Conservation (phyloP, 2,888 invertebrate genomes). For the Lordiphosa fenestrarum region DNA sequence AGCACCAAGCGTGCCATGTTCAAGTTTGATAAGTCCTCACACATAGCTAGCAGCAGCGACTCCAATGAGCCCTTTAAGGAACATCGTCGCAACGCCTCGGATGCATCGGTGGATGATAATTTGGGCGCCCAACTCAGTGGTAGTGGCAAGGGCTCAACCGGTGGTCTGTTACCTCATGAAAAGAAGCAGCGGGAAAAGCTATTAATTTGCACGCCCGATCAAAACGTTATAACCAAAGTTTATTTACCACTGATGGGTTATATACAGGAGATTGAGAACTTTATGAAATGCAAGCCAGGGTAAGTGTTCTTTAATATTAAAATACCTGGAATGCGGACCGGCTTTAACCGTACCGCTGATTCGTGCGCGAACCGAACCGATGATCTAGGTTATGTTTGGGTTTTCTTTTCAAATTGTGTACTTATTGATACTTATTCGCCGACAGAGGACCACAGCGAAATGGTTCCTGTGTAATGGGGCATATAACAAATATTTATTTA, state of each 20-base stretch:
- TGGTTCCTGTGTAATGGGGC: no score
- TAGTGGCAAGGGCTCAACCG: constrained; percentile 61
- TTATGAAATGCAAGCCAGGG: constrained; percentile 83
- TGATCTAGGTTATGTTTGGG: no score
- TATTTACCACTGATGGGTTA: constrained; percentile 92
- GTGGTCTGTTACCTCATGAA: constrained; percentile 53
- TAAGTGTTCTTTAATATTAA: constrained; percentile 63
- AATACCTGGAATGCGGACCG: no score
- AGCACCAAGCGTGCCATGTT: constrained; percentile 84
- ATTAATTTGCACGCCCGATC: constrained; percentile 89
- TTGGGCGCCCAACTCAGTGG: constrained; percentile 56
- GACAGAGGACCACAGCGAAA: no score
- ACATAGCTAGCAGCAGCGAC: constrained; percentile 50
- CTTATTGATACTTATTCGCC: no score
- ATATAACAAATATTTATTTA: no score
- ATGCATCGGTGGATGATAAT: constrained; percentile 78
- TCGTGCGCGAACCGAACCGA: no score
- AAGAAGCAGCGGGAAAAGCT: constrained; percentile 82
- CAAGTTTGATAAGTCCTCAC: constrained; percentile 85
- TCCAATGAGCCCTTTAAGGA: constrained; percentile 66
- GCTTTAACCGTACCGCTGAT: neutral
- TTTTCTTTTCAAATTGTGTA: no score
- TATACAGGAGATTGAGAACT: constrained; percentile 90
- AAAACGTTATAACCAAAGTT: constrained; percentile 87
- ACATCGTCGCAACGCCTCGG: constrained; percentile 79